A percentile compares a stretch with the other conserved stretches of the same genome.
Evolutionary conservation across 1,140 invertebrate genomes (phyloP).

Genomic region (Bactericera cockerelli): DNA sequence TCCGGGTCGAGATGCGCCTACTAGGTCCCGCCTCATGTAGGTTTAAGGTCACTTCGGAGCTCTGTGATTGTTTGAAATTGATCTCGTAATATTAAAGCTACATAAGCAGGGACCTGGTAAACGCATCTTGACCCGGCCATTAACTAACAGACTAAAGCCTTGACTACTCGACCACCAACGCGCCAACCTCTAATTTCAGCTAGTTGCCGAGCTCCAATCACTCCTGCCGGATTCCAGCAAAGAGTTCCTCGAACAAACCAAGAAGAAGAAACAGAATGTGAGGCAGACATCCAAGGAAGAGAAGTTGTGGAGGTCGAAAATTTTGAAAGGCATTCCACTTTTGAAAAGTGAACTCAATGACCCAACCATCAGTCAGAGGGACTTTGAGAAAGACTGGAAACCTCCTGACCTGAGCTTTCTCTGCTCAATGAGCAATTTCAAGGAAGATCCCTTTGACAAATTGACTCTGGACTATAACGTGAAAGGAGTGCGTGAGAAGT

Average conservation of each 20-base stretch:
- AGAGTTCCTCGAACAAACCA: conserved; percentile 10
- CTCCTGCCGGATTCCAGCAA: conserved; percentile 16
- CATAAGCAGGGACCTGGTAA: too few relatives aligned
- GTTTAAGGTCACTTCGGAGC: too few relatives aligned
- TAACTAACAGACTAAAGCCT: too few relatives aligned
- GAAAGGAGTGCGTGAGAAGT: background rate
- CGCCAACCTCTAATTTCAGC: conserved; percentile 28
- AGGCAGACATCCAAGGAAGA: background rate
- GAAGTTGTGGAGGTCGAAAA: background rate
- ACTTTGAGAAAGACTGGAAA: conserved; percentile 8
- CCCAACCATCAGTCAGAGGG: background rate
- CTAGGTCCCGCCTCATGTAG: too few relatives aligned
- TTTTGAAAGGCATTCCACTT: background rate
- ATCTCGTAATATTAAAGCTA: too few relatives aligned
- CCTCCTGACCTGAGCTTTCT: conserved; percentile 20
- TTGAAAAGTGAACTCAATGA: background rate
- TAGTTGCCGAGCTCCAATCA: conserved; percentile 30
- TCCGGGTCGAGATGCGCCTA: too few relatives aligned
- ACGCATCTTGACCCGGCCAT: too few relatives aligned
- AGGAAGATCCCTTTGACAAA: background rate
- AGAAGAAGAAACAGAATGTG: background rate
- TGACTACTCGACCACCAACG: too few relatives aligned
- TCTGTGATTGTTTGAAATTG: too few relatives aligned
- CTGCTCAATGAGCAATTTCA: background rate
- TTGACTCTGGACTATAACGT: background rate